Evolutionary conservation across 2,113 vertebrate species (phyloP), one percentile per base, ranked within the genome.

Genomic region (Dipodomys spectabilis): DNA sequence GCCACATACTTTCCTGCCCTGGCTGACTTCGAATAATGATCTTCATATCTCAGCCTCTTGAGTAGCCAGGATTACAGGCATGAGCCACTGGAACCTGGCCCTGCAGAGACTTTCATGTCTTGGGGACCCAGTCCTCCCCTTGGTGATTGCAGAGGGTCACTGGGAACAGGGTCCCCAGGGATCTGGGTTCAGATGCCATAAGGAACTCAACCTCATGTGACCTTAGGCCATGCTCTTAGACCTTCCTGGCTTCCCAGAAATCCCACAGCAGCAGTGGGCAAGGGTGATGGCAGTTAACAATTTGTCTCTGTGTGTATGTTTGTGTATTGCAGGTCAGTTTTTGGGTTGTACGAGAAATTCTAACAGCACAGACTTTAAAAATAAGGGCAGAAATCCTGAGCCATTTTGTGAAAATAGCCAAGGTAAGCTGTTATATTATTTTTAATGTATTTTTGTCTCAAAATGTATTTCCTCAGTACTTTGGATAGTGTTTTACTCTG

Each of bases 391-490:
- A 99, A 98, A 99, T 99, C 94, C 91, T 99, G 97, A 98, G 99
- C 97, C 99, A 99, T 97, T 99, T 99, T 97, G 98, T 99, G 97
- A 99, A 99, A 98, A 99, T 99, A 96, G 99, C 99, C 93, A 99
- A 99, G 99, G 99, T 99, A 98, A 98, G 99, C 93, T 45, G 28
- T 78, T 90, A 90, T 65, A 39, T 92, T 78, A 19, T 64, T 60
- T 18, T 23, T 28, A 39, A 8, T 53, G 65, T 45, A 23, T 22
- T 44, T 45, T 68, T 57, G 32, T 74, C 35, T 69, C 28, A 45
- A 74, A 92, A 72, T 91, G 23, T 86, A 25, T 91, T 90, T 93
- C 83, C 57, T 84, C 7, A 20, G 57, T 69, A 35, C 72, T 91
- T 68, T n/a, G 39, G n/a, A 62, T 86, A 77, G 39, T 11, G 2